phyloP scores from a whole-genome alignment of 92 coral and sea anemone species.

The Bergia puertoricense region DNA sequence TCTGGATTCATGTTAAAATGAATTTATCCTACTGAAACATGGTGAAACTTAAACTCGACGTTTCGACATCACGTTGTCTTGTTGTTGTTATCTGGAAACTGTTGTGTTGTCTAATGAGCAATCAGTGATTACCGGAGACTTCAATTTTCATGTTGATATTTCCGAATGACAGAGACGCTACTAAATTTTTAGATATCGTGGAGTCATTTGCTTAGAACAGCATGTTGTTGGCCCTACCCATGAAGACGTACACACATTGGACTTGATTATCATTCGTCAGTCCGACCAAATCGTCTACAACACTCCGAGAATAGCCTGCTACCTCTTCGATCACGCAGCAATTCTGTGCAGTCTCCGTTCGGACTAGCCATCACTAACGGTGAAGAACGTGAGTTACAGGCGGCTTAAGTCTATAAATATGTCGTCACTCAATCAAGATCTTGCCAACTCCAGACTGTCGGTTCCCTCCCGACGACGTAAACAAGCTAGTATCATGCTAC shows the following conservation, averaged over 20 bases:
- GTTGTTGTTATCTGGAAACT: not conserved
- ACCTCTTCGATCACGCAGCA: conserved; percentile 28
- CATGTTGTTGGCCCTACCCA: conserved; percentile 40
- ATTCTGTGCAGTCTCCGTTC: conserved; percentile 20
- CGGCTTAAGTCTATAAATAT: conserved; percentile 15
- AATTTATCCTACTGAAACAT: too few species aligned
- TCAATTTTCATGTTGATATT: too few species aligned
- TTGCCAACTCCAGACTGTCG: too few species aligned
- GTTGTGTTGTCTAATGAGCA: not conserved
- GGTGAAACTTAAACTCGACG: too few species aligned
- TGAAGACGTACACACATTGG: conserved; percentile 23
- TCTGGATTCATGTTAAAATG: too few species aligned
- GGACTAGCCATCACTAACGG: conserved; percentile 35
- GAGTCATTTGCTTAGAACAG: conserved; percentile 26
- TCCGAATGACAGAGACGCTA: not conserved
- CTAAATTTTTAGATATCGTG: not conserved
- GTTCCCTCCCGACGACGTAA: too few species aligned
- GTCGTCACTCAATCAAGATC: too few species aligned
- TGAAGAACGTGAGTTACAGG: conserved; percentile 26
- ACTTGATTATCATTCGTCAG: conserved; percentile 42
- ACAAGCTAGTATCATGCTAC: too few species aligned
- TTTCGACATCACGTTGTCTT: not conserved
- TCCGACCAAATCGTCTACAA: not conserved
- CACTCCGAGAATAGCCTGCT: conserved; percentile 30
- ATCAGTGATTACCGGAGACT: not conserved